Percentiles rank a stretch among this genome's conserved stretches.
Conservation (phyloP, 2,888 invertebrate genomes). For the Tipula helvola region DNA sequence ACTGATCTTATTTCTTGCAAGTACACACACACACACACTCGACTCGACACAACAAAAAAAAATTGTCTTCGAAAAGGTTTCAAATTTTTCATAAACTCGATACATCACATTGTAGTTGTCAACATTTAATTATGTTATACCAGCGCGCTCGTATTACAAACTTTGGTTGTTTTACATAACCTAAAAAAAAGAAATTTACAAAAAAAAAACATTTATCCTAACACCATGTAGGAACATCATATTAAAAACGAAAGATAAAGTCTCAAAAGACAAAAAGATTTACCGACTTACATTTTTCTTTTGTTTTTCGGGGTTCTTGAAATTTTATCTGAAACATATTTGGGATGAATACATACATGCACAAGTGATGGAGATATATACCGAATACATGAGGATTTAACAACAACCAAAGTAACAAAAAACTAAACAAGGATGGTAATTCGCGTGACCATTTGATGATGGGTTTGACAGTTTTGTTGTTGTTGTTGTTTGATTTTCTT, state of each 20-base stretch:
- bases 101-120: not conserved
- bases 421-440: not conserved
- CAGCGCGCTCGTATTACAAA: not conserved
- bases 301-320: not conserved
- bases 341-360: not conserved
- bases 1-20: not conserved
- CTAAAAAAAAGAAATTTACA: not conserved
- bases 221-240: not conserved
- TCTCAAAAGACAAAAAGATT: not conserved
- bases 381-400: not conserved
- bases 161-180: not conserved
- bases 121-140: not conserved
- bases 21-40: not conserved
- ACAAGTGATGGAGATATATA: not conserved
- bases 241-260: not conserved
- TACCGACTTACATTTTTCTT: not conserved
- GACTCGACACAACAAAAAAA: not conserved
- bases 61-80: not conserved
- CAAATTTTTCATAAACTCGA: not conserved
- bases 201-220: not conserved
- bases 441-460: slow-evolving; percentile 4
- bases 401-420: not conserved
- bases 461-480: not conserved
- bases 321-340: not conserved
- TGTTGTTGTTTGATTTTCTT: not conserved